These are phyloP conservation scores for Zoanthus solanderi DNA, from an alignment of 92 coral and sea anemone species.

Conservation along the genomic window DNA sequence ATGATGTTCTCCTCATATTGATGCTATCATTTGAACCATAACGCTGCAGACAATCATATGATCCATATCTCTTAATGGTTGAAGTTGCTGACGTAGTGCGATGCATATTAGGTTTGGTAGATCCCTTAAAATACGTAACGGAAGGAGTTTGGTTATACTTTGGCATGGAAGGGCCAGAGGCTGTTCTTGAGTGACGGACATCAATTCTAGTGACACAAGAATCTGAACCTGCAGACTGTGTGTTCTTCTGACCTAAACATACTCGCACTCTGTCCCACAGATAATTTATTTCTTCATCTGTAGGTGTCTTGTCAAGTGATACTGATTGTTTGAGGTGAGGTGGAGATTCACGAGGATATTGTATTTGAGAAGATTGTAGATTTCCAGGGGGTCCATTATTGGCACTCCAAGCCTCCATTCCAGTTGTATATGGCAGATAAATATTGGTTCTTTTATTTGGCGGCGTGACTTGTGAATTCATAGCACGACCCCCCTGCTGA, in stretches of 20 bases:
- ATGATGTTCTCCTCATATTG: slow-evolving; percentile 72
- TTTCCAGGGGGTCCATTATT: slow-evolving; percentile 8
- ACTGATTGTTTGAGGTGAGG: slow-evolving; percentile 67
- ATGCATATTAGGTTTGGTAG: not conserved
- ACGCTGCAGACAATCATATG: slow-evolving; percentile 83
- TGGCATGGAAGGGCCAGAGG: slow-evolving; percentile 60
- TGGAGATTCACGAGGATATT: slow-evolving; percentile 15
- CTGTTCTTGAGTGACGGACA: slow-evolving; percentile 87
- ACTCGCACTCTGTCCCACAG: slow-evolving; percentile 97
- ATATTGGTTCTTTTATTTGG: slow-evolving; percentile 1
- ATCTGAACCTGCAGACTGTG: slow-evolving; percentile 95
- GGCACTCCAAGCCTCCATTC: slow-evolving; percentile 30
- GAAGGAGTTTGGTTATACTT: not conserved
- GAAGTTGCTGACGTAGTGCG: not conserved
- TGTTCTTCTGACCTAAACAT: slow-evolving; percentile 80
- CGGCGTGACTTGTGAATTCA: slow-evolving; percentile 8
- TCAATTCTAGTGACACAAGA: slow-evolving; percentile 88
- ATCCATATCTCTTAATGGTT: slow-evolving; percentile 75
- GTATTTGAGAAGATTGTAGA: not conserved
- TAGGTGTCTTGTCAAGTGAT: slow-evolving; percentile 90
- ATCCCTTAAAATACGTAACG: not conserved
- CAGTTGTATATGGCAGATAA: slow-evolving; percentile 37
- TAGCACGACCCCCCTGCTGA: not conserved
- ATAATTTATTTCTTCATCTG: slow-evolving; percentile 95
- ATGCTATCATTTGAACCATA: slow-evolving; percentile 86